Evolutionary conservation across 1,140 invertebrate species (phyloP).

Genomic region (Olivierus martensii): DNA sequence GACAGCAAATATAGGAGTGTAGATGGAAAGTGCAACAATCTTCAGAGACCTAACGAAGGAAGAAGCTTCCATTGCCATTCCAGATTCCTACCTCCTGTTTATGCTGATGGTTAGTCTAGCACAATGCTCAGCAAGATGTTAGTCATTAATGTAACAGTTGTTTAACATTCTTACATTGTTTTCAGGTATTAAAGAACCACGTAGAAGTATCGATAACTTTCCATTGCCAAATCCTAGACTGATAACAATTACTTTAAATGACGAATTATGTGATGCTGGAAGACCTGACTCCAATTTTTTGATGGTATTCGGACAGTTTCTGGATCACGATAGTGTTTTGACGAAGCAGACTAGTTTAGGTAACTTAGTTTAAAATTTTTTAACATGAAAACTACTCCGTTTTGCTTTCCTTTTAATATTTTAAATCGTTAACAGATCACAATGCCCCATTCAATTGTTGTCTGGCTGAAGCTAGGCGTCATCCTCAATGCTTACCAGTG

Average conservation of each 20-base stretch:
- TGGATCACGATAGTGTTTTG: background rate
- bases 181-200: background rate
- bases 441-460: no score
- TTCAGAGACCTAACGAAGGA: background rate
- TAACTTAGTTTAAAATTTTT: no score
- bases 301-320: background rate
- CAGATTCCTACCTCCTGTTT: background rate
- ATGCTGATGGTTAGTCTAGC: background rate
- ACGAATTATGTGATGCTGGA: no score
- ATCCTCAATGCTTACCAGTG: no score
- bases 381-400: no score
- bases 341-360: no score
- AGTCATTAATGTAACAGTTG: no score
- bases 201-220: background rate
- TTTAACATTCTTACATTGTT: no score
- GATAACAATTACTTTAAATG: background rate
- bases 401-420: no score
- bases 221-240: background rate
- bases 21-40: background rate
- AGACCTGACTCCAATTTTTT: background rate
- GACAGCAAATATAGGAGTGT: background rate
- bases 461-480: no score
- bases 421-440: no score
- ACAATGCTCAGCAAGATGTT: no score
- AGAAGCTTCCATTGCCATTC: background rate